A percentile compares a stretch with the other conserved stretches of the same genome.
Evolutionary conservation across 2,888 invertebrate genomes (phyloP).

Genomic region (Biston stratarius): DNA sequence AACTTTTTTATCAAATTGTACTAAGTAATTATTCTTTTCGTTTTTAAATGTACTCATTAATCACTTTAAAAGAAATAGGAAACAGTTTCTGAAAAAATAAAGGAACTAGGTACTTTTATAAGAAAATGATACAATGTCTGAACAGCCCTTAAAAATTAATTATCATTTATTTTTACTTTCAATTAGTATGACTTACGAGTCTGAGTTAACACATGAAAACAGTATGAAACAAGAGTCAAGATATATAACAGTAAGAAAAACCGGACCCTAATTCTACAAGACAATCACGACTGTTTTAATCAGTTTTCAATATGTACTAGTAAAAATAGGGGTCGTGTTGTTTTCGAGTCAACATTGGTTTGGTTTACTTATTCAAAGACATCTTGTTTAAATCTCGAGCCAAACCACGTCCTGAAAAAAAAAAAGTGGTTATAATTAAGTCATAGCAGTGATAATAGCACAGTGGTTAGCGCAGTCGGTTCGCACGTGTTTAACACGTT

Average conservation of each 20-base stretch:
- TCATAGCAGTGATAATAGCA: no score
- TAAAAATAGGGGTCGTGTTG: background rate
- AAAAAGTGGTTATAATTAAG: background rate
- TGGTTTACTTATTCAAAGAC: slow-evolving; percentile 46
- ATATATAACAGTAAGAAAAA: background rate
- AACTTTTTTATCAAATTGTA: no score
- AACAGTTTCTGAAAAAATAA: no score
- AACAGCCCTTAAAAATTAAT: no score
- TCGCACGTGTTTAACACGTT: no score
- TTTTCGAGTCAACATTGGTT: background rate
- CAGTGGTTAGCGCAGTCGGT: no score
- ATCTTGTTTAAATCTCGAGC: slow-evolving; percentile 51
- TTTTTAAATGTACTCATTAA: no score
- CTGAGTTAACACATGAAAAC: background rate
- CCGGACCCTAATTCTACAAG: background rate
- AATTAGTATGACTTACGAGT: background rate
- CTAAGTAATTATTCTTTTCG: no score
- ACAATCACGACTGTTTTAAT: background rate
- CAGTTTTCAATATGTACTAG: background rate
- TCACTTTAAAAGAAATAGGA: no score
- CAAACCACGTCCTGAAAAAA: slow-evolving; percentile 62
- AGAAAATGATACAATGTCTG: no score
- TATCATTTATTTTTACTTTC: background rate
- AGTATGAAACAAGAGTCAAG: background rate
- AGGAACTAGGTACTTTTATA: no score